Base-by-base conservation (phyloP, 1,140 invertebrate genomes). In the Oryctes rhinoceros region DNA sequence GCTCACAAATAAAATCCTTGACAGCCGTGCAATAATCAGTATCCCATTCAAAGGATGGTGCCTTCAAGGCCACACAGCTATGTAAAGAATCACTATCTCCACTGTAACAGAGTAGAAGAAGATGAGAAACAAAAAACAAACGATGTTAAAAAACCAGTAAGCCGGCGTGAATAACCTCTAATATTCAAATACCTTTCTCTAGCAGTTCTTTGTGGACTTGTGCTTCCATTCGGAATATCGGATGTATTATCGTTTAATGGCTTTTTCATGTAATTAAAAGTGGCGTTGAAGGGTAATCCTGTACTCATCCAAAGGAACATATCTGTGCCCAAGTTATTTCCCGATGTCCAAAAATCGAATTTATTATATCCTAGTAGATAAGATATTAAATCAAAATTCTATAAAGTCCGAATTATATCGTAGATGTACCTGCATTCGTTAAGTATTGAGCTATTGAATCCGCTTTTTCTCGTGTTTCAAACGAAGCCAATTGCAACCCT, bases 301-400 rank as follows among this genome's bases (percentile, higher is more conserved):
- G 94, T 95, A 85, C 94, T 96, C 94, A 96, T 96, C 95, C 95
- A 96, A 49, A 96, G 88, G 88, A 94, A 94, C 93, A 95, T 95
- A 84, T 94, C 93, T 7, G 94, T 95, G 53, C 95, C 95, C 71
- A 96, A 88, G 82, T 94, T 93, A 89, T 96, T 96, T 65, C 95
- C 95, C 77, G 95, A 96, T 80, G 95, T 96, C 95, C 95, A 96
- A 88, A 95, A 96, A 86, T 96, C 94, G 83, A 93, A 94, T 85
- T 94, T 94, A 80, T 92, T 92, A 86, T 94, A 94, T 15, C 93
- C 93, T 92, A 84, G 85, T 87, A 44, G 39, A 44, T 44, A 44
- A 44, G 5, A 44, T 44, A 44, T 44, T 44, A 5, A 5, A 10
- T 44, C 5, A 44, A 44, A 44, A 44, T 44, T 44, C 39, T 44